These are phyloP conservation scores for Callinectes sapidus DNA, from an alignment of 2,888 invertebrate species.

Conservation along the genomic window DNA sequence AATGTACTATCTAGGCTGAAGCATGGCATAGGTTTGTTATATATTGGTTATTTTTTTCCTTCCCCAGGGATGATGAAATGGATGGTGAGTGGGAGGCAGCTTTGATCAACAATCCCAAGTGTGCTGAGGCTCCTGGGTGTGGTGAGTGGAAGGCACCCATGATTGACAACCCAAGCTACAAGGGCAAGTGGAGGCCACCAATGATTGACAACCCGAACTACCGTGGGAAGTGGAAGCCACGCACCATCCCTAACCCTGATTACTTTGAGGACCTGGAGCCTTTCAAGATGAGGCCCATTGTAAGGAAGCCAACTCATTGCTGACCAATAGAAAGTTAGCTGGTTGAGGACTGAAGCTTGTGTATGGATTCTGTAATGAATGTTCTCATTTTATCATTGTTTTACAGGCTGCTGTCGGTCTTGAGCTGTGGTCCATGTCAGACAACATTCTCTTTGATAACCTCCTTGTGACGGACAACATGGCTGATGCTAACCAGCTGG, in stretches of 20 bases:
- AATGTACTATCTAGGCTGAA: not conserved
- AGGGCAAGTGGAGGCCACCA: conserved; percentile 92
- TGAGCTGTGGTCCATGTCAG: conserved; percentile 99
- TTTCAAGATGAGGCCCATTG: conserved; percentile 92
- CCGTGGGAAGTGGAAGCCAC: conserved; percentile 95
- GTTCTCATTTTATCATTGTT: not conserved
- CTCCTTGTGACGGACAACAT: conserved; percentile 91
- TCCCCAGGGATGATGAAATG: conserved; percentile 92
- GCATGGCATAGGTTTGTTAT: not conserved
- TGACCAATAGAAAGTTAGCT: not conserved
- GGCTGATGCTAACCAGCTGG: conserved; percentile 86
- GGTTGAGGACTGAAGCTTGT: not conserved
- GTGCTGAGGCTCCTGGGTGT: conserved; percentile 89
- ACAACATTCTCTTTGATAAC: conserved; percentile 95
- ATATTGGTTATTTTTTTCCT: not conserved
- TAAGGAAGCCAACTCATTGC: conserved; percentile 79
- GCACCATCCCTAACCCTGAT: conserved; percentile 91
- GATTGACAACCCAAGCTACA: conserved; percentile 92
- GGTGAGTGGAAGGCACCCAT: conserved; percentile 91
- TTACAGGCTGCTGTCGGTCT: conserved; percentile 92
- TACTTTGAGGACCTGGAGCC: conserved; percentile 93
- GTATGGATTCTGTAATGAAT: not conserved
- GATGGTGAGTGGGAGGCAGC: conserved; percentile 99
- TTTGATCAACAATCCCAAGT: conserved; percentile 91
- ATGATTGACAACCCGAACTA: conserved; percentile 94